These are phyloP conservation scores for Orientallactaga bullata DNA, from an alignment of 2,113 vertebrate genomes.

Conservation along the genomic window DNA sequence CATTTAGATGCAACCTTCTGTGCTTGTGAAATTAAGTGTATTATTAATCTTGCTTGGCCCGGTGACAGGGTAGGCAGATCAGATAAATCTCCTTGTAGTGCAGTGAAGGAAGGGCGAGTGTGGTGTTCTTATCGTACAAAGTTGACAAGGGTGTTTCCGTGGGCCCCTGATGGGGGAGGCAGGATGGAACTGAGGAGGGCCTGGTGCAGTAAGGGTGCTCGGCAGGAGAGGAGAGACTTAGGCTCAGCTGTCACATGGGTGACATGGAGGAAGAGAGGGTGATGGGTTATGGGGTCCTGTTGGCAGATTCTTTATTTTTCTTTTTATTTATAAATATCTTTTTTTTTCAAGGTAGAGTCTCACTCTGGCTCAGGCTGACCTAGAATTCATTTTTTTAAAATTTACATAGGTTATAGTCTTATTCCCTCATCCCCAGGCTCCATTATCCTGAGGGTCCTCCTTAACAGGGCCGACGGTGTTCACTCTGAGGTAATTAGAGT, in stretches of 20 bases:
- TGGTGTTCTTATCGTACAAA: fast-evolving
- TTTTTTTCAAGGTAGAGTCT: too few relatives aligned
- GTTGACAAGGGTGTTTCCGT: fast-evolving
- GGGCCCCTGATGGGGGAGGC: neutral
- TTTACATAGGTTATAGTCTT: too few relatives aligned
- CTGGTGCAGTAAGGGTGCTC: neutral
- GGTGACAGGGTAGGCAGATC: slow-evolving; percentile 29
- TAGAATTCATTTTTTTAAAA: too few relatives aligned
- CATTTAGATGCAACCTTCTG: slow-evolving; percentile 67
- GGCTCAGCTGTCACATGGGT: neutral
- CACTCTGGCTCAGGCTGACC: too few relatives aligned
- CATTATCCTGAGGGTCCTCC: too few relatives aligned
- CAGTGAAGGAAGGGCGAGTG: neutral
- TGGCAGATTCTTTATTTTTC: too few relatives aligned
- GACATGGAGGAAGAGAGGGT: fast-evolving
- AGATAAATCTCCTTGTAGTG: neutral
- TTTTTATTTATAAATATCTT: too few relatives aligned
- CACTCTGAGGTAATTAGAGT: too few relatives aligned
- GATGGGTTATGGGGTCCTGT: neutral
- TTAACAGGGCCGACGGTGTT: too few relatives aligned
- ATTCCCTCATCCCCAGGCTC: too few relatives aligned
- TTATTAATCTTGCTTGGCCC: slow-evolving; percentile 63
- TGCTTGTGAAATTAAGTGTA: slow-evolving; percentile 71
- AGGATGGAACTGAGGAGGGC: neutral
- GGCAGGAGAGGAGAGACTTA: neutral